Conservation (phyloP, 2,888 invertebrate genomes). For the Cyclophora punctaria region DNA sequence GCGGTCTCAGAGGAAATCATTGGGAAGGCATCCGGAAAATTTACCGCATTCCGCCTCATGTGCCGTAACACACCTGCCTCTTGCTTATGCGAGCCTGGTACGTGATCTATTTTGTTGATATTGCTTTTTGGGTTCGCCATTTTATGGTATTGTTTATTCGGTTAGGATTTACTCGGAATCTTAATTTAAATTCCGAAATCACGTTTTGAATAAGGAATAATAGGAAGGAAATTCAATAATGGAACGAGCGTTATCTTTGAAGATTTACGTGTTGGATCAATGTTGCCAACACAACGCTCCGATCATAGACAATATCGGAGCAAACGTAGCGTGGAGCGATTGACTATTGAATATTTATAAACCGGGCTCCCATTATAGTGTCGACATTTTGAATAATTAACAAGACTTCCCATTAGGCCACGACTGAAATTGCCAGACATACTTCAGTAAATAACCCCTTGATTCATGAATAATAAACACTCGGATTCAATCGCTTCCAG, state of each 20-base stretch:
- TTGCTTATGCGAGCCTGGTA: slow-evolving; percentile 56
- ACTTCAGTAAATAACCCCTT: slow-evolving; percentile 38
- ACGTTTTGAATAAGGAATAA: slow-evolving; percentile 17
- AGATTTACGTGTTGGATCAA: too few species aligned
- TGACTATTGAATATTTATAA: slow-evolving; percentile 62
- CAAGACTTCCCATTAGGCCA: slow-evolving; percentile 38
- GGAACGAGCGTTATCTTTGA: too few species aligned
- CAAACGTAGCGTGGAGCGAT: slow-evolving; percentile 15
- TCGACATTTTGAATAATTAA: slow-evolving; percentile 69
- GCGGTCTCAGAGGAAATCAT: slow-evolving; percentile 85
- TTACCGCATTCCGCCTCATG: slow-evolving; percentile 72
- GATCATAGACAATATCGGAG: neutral
- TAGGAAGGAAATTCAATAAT: too few species aligned
- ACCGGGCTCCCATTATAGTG: slow-evolving; percentile 55
- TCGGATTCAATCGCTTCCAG: neutral
- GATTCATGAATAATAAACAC: slow-evolving; percentile 37
- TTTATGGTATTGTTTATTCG: slow-evolving; percentile 22
- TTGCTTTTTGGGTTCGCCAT: slow-evolving; percentile 29
- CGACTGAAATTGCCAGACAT: slow-evolving; percentile 26
- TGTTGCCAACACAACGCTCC: neutral
- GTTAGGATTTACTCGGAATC: neutral
- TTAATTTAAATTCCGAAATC: neutral
- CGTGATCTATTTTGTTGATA: slow-evolving; percentile 60
- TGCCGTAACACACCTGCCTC: slow-evolving; percentile 66
- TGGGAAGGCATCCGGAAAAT: slow-evolving; percentile 83